These are phyloP conservation scores for Andrena dorsata DNA, from an alignment of 2,888 invertebrate genomes.

Conservation along the genomic window DNA sequence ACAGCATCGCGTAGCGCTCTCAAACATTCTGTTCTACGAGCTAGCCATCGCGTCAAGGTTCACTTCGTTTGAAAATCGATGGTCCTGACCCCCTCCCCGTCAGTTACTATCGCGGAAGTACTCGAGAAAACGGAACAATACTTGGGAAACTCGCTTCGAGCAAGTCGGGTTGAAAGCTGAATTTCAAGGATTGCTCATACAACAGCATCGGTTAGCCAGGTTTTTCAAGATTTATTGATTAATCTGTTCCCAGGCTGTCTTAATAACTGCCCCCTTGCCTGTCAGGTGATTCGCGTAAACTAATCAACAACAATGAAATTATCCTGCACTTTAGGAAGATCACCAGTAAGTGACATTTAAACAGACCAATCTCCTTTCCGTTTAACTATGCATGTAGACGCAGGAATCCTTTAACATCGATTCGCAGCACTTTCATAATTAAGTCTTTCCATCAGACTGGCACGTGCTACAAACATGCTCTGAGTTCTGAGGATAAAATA, in stretches of 20 bases:
- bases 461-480: too few species aligned
- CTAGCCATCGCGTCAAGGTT: conserved; percentile 17
- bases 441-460: too few species aligned
- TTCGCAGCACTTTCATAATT: too few species aligned
- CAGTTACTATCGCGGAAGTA: conserved; percentile 27
- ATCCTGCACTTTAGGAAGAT: neutral
- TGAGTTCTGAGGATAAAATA: too few species aligned
- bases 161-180: conserved; percentile 36
- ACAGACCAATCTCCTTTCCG: too few species aligned
- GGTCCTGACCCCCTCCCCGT: conserved; percentile 1
- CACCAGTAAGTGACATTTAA: neutral
- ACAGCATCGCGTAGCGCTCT: conserved; percentile 3
- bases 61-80: conserved; percentile 12
- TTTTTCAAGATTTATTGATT: conserved; percentile 6
- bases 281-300: neutral
- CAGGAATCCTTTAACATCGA: too few species aligned
- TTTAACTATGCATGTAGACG: too few species aligned
- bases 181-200: conserved; percentile 19
- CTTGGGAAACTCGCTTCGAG: conserved; percentile 25
- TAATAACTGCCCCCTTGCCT: conserved; percentile 24
- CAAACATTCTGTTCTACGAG: neutral
- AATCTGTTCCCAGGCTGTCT: neutral
- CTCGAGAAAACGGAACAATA: conserved; percentile 32
- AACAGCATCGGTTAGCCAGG: neutral
- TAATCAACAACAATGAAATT: neutral